Percentiles rank a stretch among this genome's conserved stretches.
Evolutionary conservation across 2,113 vertebrate genomes (phyloP).

Genomic region (Microcebus lehilahytsara): DNA sequence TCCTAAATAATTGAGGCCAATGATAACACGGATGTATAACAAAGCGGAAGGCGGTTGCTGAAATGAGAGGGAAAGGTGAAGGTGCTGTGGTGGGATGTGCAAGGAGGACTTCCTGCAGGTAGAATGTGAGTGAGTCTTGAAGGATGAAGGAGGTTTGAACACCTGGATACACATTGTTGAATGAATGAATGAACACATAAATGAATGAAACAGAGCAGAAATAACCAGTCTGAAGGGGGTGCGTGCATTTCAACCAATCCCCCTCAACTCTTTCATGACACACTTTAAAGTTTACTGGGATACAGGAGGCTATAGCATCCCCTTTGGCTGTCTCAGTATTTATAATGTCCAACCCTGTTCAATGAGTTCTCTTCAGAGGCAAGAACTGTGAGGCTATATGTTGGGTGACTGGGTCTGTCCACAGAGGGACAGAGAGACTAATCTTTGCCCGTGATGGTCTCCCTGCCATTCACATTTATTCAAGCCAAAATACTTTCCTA

Average conservation of each 20-base stretch:
- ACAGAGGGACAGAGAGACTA: neutral
- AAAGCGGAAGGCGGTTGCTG: neutral
- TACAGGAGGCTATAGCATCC: neutral
- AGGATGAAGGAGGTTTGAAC: neutral
- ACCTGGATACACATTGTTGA: neutral
- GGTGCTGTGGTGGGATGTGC: neutral
- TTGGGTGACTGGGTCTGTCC: neutral
- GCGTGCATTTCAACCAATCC: neutral
- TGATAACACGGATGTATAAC: neutral
- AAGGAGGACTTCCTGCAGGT: neutral
- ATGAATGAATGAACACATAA: neutral
- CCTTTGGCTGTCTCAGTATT: neutral
- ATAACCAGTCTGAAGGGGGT: neutral
- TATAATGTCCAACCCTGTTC: neutral
- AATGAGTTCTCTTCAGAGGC: neutral
- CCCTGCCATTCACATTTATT: neutral
- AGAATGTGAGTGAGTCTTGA: neutral
- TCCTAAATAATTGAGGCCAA: neutral
- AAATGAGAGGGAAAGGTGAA: neutral
- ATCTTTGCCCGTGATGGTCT: neutral
- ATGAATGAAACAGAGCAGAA: neutral
- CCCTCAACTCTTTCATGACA: neutral
- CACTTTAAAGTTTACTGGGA: neutral
- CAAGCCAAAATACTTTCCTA: neutral
- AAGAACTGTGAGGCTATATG: neutral